Conservation (phyloP, 2,888 invertebrate species). For the Isotomurus palustris region DNA sequence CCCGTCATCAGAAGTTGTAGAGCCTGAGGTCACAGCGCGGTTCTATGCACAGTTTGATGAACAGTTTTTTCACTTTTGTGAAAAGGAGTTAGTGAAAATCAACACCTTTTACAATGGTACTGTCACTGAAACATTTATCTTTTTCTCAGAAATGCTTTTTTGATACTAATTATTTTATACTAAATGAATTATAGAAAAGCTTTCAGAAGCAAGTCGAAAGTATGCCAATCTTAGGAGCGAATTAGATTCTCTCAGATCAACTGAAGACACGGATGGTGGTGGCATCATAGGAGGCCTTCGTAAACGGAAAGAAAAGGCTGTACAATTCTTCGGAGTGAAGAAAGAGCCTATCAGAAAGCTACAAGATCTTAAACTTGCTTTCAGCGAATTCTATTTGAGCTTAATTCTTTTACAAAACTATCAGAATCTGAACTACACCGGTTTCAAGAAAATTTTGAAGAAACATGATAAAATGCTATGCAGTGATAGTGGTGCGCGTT, state of each 20-base stretch:
- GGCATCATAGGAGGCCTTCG: conserved; percentile 47
- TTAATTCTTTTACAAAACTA: conserved; percentile 95
- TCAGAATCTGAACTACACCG: conserved; percentile 96
- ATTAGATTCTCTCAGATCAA: conserved; percentile 58
- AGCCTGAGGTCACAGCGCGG: conserved; percentile 76
- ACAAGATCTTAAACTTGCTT: conserved; percentile 92
- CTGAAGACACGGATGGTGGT: conserved; percentile 41
- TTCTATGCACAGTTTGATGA: conserved; percentile 93
- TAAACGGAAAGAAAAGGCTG: conserved; percentile 43
- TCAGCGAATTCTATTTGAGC: conserved; percentile 96
- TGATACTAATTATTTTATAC: conserved; percentile 6
- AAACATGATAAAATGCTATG: conserved; percentile 95
- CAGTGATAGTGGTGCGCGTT: conserved; percentile 80
- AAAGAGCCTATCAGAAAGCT: conserved; percentile 70
- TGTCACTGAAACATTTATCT: conserved; percentile 12
- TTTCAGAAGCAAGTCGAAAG: conserved; percentile 95
- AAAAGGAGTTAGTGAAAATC: conserved; percentile 91
- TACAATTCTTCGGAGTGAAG: conserved; percentile 50
- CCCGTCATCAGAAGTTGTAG: conserved; percentile 83
- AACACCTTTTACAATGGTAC: conserved; percentile 92
- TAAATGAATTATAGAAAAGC: conserved; percentile 64
- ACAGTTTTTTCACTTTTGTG: conserved; percentile 90
- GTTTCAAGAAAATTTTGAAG: conserved; percentile 97
- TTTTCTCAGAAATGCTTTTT: background rate
- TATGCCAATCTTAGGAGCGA: conserved; percentile 86